Evolutionary conservation across 2,797 vertebrate genomes (phyloP), one percentile per base, ranked within the genome.

Genomic region (Buceros bicornis): DNA sequence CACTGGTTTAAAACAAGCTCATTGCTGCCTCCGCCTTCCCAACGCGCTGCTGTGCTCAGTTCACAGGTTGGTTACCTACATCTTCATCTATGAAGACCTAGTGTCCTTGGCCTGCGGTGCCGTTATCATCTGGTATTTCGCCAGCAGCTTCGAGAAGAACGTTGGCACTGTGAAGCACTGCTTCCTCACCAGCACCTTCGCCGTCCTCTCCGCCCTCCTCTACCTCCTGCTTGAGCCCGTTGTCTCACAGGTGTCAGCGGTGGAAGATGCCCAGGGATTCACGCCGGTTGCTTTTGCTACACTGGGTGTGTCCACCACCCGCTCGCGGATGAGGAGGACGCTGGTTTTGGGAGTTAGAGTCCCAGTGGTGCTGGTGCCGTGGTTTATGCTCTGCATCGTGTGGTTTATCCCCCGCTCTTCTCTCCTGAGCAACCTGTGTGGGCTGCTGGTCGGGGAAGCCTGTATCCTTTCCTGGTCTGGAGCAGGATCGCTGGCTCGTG

Each of bases 391-490:
- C 18, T 93, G 96, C 1, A 8, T 95, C 16, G 97, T 97, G 0
- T 97, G 97, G 90, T 95, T 98, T 74, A 93, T 98, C 16, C 98
- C 98, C 11, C 90, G 64, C 61, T 98, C 97, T 29, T 98, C 98
- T 8, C 90, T 98, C 70, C 7, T 98, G 82, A 96, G 97, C 43
- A 98, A 98, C 22, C 47, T 98, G 3, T 98, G 97, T 64, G 98
- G 98, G 56, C 97, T 98, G 5, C 51, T 97, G 4, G 79, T 96
- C 16, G 98, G 98, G 29, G 64, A 97, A 29, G 70, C 95, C 1
- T 98, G 98, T 98, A 98, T 98, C 98, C 98, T 98, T 98, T 92
- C 51, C 4, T 1, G 22, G 43, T 37, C 48, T 8, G 2, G 26
- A 10, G 40, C 0, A 0, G 62, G 51, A 1, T 40, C 0, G 0